phyloP scores from a whole-genome alignment of 2,113 vertebrate species.

The Tenebrosternarchus preto region DNA sequence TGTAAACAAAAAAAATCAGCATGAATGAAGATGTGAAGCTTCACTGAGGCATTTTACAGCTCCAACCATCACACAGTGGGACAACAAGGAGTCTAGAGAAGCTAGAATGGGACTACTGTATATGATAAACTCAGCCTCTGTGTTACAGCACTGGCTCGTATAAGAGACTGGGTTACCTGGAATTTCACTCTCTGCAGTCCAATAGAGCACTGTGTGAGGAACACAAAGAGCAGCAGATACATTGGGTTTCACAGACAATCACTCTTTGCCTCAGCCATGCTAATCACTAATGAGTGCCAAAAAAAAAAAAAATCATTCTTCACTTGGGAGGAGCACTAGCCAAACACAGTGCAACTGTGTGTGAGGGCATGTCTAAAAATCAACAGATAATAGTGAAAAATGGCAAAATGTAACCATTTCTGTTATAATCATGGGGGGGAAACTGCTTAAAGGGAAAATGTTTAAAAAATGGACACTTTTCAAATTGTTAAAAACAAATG shows the following conservation, averaged over 20 bases:
- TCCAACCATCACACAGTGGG: constrained; percentile 51
- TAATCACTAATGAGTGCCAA: not conserved
- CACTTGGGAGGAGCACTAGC: not conserved
- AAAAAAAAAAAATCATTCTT: constrained; percentile 8
- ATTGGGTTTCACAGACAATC: constrained; percentile 67
- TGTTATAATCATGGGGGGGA: not conserved
- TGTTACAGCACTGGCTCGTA: constrained; percentile 60
- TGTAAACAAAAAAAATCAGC: constrained; percentile 46
- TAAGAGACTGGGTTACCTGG: constrained; percentile 73
- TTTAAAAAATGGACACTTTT: too few species aligned
- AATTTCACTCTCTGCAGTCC: constrained; percentile 78
- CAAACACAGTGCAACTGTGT: not conserved
- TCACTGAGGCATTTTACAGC: constrained; percentile 66
- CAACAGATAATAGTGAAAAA: not conserved
- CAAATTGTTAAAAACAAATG: too few species aligned
- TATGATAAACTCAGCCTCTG: constrained; percentile 48
- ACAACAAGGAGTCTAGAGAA: constrained; percentile 54
- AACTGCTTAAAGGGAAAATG: not conserved
- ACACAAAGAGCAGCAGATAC: constrained; percentile 73
- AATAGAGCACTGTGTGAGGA: constrained; percentile 80
- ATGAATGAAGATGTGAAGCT: constrained; percentile 59
- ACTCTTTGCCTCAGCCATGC: constrained; percentile 52
- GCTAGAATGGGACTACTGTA: constrained; percentile 5
- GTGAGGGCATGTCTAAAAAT: not conserved
- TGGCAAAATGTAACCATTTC: not conserved